Base-by-base conservation (phyloP, 2,113 vertebrate species). In the Rhadina sibilatrix region DNA sequence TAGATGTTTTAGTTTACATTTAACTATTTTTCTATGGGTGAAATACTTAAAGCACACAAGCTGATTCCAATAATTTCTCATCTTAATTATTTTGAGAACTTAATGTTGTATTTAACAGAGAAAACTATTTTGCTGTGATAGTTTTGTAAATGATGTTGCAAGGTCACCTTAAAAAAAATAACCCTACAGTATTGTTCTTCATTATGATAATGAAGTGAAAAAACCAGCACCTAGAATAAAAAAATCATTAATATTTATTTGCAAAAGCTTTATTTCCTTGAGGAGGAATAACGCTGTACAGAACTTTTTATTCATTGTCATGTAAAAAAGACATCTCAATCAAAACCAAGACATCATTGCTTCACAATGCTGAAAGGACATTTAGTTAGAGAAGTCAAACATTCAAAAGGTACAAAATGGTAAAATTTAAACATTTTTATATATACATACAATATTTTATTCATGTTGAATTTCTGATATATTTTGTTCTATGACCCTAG, bases 191-290 rank as follows among this genome's bases (percentile, higher is more conserved):
- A 90, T 61, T 78, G 44, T 54, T 94, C 33, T 81, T 95, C 46
- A 77, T 83, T 89, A 91, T 61, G 42, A 53, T 77, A 95, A 90
- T 91, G 75, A 89, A 89, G 76, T 77, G 16, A 96, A 77, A 87
- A 21, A 93, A 94, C 86, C 23, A 89, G 18, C 20, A 59, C 15
- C 42, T 81, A 72, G 61, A 65, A 68, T 24, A 59, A 87, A 74
- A 74, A 63, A 82, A 12, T 70, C 25, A 83, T 96, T 90, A 80
- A 94, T 91, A 95, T 96, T 86, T 95, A 78, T 95, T 80, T 94
- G 16, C 24, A 89, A 86, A 97, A 87, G 18, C 24, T 86, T 89
- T 3, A 49, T 69, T 89, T 88, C 56, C 24, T 91, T 84, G 65
- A 50, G 7, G 21, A 72, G 20, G 44, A 81, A 91, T 60, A 84